These are phyloP conservation scores for Reticulitermes speratus DNA, from an alignment of 1,140 invertebrate genomes.

Conservation along the genomic window DNA sequence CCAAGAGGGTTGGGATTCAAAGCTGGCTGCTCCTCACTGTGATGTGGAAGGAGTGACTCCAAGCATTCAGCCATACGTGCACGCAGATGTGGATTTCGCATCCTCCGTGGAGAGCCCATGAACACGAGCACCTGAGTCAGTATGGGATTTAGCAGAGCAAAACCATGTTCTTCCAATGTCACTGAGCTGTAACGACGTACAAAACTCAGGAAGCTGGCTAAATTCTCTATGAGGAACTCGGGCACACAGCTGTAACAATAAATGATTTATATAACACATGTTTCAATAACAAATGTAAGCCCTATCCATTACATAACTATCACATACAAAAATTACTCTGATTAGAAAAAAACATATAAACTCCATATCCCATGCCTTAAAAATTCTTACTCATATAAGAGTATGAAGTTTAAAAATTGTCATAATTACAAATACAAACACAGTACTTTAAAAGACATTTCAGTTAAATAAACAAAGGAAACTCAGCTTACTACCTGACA, in stretches of 20 bases:
- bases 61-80: slow-evolving; percentile 87
- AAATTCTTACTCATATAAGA: no score
- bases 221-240: slow-evolving; percentile 88
- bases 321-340: no score
- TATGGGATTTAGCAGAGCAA: slow-evolving; percentile 64
- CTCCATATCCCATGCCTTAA: no score
- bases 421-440: no score
- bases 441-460: no score
- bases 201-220: slow-evolving; percentile 76
- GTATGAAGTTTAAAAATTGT: no score
- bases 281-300: no score
- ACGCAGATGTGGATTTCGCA: slow-evolving; percentile 91
- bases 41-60: slow-evolving; percentile 74
- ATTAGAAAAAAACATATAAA: no score
- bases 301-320: no score
- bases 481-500: no score
- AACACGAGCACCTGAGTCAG: slow-evolving; percentile 67
- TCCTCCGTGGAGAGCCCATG: slow-evolving; percentile 67
- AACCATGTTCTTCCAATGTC: slow-evolving; percentile 61
- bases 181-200: slow-evolving; percentile 62
- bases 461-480: no score
- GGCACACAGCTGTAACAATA: slow-evolving; percentile 69
- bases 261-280: neutral
- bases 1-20: slow-evolving; percentile 56
- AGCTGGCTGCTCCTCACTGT: slow-evolving; percentile 57